Evolutionary conservation across 2,888 invertebrate species (phyloP), one percentile per base, ranked within the genome.

Genomic region (Campaea margaritaria): DNA sequence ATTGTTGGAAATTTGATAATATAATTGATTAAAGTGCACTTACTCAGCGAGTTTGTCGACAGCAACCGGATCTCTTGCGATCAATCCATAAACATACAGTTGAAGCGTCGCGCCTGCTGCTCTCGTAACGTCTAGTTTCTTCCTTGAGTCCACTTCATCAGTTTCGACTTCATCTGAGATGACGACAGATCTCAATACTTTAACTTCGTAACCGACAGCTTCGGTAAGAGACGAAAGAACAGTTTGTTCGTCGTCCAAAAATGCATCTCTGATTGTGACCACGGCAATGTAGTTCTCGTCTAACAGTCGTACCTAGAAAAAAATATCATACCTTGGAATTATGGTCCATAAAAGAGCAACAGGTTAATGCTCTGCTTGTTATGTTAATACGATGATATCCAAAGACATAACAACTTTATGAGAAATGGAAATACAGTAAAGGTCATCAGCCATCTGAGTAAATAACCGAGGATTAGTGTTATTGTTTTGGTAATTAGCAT

Each of bases 271-370:
- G 16, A 93, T 67, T 14, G 86, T 89, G 13, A 93, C 64, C 7
- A 93, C 86, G 1, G 84, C 86, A 61, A 93, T 89, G 63, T 93
- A 83, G 56, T 79, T 76, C 39, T 78, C 68, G 47, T 87, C 78
- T 64, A 93, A 72, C 34, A 91, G 72, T 76, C 86, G 89, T 28
- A 93, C 89, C 93, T 93, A 75, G 56, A 87, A 89, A 70, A 70
- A 50, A 62, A 73, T 31, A 54, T 61, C 58, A 49, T 56, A 28
- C 36, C 46, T 60, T 48, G 46, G 44, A 46, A 48, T 43, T 64
- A 43, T 44, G 45, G 12, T 34, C 46, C 36, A 55, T 62, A 62
- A 62, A 58, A 45, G 48, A 58, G 58, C 27, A 21, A 45, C 58
- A 69, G 73, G 71, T 76, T 68, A 76, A 66, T 46, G 72, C 53